Base-by-base conservation (phyloP, 2,888 invertebrate species). In the Dynastes grantii region DNA sequence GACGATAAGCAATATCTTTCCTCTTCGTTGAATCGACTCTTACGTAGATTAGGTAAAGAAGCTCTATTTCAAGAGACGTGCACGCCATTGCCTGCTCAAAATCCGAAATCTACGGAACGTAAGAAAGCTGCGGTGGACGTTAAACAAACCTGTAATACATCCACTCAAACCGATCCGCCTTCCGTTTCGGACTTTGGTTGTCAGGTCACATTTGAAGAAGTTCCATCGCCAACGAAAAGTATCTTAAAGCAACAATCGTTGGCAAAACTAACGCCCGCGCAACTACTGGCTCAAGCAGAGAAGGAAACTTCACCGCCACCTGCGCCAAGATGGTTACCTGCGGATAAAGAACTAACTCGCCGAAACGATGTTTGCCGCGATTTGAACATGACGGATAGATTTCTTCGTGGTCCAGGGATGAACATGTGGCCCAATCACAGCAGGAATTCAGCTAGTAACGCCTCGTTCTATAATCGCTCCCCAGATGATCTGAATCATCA, bases 191-290 rank as follows among this genome's bases (percentile, higher is more conserved):
- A 85, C 55, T 84, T 87, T n/a, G 85, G 85, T 29, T 87, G 87
- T 3, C 89, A 89, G 83, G 88, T 88, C 2, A 83, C 79, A 2
- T 87, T 86, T 55, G 86, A 87, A 29, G 88, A 88, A 81, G 84
- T 87, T 68, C 77, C 81, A n/a, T 79, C 81, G 22, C 83, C 83
- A 1, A 71, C 81, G 53, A 85, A 84, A 58, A 82, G 85, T 8
- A 83, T 85, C 3, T 49, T 83, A 13, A 86, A 84, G 70, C 81
- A 81, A 58, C 86, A 88, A 22, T 89, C 89, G 0, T 81, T 89
- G 68, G 88, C 88, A 11, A 84, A 86, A 32, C 77, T 89, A 22
- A 89, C 89, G 2, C 88, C 89, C 0, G 89, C 89, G 11, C 88
- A 89, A 81, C 81, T 89, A 2, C 82, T 89, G 53, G 87, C 82